Base-by-base conservation (phyloP, 2,113 vertebrate genomes). In the Ptilonorhynchus violaceus region DNA sequence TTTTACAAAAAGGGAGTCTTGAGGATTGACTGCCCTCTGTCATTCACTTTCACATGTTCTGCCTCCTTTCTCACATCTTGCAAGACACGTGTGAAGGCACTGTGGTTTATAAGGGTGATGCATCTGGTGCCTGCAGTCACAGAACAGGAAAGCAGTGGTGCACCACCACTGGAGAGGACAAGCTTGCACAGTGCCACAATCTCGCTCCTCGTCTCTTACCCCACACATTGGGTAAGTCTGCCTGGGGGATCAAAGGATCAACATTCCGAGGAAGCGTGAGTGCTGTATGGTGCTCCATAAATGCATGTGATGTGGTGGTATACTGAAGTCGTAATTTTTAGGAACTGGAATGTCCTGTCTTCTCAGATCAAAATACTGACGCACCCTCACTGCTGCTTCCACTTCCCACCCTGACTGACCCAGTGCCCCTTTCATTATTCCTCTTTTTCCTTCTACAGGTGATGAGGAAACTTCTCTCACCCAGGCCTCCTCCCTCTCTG, bases 261-360 rank as follows among this genome's bases (percentile, higher is more conserved):
- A 13, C 33, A 72, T 23, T 50, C 21, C 30, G 18, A 50, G n/a
- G 25, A 88, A 88, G 35, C 0, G 0, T 0, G 6, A 75, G 58
- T 17, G 66, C 41, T 44, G 13, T 25, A 30, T 1, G 3, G 42
- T 49, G 30, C 47, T 74, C 75, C 63, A 80, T n/a, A 67, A 83
- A 44, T 11, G 15, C 17, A 6, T 14, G 11, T 7, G 35, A 75
- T 47, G 41, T 3, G 6, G 18, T 22, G 11, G 20, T 11, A 64
- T 8, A 15, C 20, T 16, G 13, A 83, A 70, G 46, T 23, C 0
- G 1, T 5, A 7, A 59, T 63, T 52, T 76, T 60, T 44, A 35
- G 49, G 27, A 52, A 47, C 13, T 60, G 24, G 25, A 82, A 50
- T 3, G 3, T 35, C 31, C 17, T 46, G 10, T 66, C 41, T 64